Evolutionary conservation across 2,888 invertebrate genomes (phyloP).

Genomic region (Tubulanus polymorphus): DNA sequence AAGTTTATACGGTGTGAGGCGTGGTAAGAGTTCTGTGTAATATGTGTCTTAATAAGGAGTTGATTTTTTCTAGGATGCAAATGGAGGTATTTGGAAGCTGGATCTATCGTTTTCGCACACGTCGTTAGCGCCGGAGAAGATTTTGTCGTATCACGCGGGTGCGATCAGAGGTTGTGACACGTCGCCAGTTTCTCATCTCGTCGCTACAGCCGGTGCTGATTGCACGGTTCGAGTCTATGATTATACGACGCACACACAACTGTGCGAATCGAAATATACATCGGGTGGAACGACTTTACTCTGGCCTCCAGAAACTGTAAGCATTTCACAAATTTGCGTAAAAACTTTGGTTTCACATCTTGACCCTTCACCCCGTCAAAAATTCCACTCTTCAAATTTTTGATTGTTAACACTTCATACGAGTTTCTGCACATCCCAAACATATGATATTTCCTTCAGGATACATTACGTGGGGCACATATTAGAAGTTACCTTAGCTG

Average conservation of each 20-base stretch:
- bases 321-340: constrained; percentile 14
- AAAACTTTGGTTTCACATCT: too few relatives aligned
- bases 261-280: constrained; percentile 63
- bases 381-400: too few relatives aligned
- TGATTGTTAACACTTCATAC: too few relatives aligned
- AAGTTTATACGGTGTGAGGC: too few relatives aligned
- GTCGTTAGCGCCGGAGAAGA: constrained; percentile 55
- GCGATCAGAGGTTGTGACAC: constrained; percentile 66
- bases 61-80: constrained; percentile 66
- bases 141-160: constrained; percentile 74
- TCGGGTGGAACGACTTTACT: constrained; percentile 59
- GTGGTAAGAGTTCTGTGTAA: too few relatives aligned
- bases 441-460: too few relatives aligned
- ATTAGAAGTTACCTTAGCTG: too few relatives aligned
- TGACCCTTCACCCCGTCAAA: too few relatives aligned
- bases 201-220: constrained; percentile 70
- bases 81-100: constrained; percentile 75
- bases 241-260: constrained; percentile 60
- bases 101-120: constrained; percentile 62
- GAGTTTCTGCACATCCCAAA: too few relatives aligned
- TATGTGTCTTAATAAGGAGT: too few relatives aligned
- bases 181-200: constrained; percentile 66
- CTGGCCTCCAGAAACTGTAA: constrained; percentile 64
- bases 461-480: too few relatives aligned
- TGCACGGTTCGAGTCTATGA: constrained; percentile 71